Base-by-base conservation (phyloP, 2,113 vertebrate genomes). In the Engystomops pustulosus region DNA sequence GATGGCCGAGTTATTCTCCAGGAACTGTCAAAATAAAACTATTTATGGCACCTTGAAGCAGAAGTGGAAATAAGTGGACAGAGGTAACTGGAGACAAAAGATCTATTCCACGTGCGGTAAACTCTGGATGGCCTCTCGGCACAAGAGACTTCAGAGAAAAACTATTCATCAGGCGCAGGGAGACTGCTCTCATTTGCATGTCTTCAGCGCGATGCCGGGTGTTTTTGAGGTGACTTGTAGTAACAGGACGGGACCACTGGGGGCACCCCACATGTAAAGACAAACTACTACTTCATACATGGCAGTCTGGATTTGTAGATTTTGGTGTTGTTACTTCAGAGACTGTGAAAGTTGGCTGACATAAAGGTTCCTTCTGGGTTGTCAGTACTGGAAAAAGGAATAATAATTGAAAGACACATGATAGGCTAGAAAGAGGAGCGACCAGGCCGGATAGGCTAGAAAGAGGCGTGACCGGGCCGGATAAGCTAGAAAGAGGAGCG, bases 41-140 rank as follows among this genome's bases (percentile, higher is more conserved):
- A 83, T 83, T 83, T 83, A 83, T 74, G 69, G 80, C 51, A 62
- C 69, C 36, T 45, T 62, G 20, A 27, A 55, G 65, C 11, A 36
- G 45, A 11, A 70, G 47, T 55, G 45, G 27, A 80, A 45, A 68
- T 45, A 68, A 49, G 7, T 44, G 41, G 38, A 68, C 18, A 49
- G 47, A 38, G 38, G 70, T 45, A 60, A 83, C 45, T 25, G 68
- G 49, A 71, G 80, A 80, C 76, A 62, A 44, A 47, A 51, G 76
- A 41, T 62, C 11, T 47, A 8, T 49, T 71, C 68, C 80, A 82
- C 34, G 69, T 60, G 80, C 53, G 4, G 11, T 83, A 83, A 83
- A 58, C 69, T 83, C 23, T 74, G 68, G 51, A 34, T 51, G 80
- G 67, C 45, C 80, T 58, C 30, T 81, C 69, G 3, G 14, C 25